Evolutionary conservation across 2,797 vertebrate genomes (phyloP).

Genomic region (Novumbra hubbsi): DNA sequence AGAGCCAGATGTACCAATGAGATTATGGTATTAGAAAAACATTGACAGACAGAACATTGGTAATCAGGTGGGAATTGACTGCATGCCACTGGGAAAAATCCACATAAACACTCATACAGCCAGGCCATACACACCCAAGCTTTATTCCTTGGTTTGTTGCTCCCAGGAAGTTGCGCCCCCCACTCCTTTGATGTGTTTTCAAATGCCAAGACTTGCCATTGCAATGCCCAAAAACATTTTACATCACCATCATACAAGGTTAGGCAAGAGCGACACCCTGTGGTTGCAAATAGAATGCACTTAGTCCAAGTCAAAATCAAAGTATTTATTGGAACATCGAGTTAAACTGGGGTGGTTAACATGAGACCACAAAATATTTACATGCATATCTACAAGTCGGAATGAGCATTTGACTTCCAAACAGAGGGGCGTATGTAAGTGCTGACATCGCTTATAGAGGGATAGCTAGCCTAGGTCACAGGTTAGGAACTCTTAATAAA

Average conservation of each 20-base stretch:
- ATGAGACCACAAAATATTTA: slow-evolving; percentile 66
- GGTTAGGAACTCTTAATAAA: slow-evolving; percentile 2
- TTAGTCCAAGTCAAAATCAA: slow-evolving; percentile 23
- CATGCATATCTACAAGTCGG: slow-evolving; percentile 72
- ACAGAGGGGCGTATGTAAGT: slow-evolving; percentile 22
- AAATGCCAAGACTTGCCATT: not conserved
- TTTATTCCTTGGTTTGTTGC: no score
- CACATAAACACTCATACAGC: no score
- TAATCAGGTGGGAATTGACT: not conserved
- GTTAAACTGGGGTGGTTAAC: slow-evolving; percentile 47
- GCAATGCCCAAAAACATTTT: not conserved
- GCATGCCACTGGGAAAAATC: no score
- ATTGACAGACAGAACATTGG: not conserved
- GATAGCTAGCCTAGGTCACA: slow-evolving; percentile 13
- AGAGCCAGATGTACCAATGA: slow-evolving; percentile 6
- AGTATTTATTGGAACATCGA: slow-evolving; percentile 57
- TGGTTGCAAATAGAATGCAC: slow-evolving; percentile 18
- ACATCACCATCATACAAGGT: not conserved
- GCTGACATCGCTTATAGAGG: slow-evolving; percentile 25
- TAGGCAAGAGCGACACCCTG: slow-evolving; percentile 26
- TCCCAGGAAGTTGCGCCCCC: no score
- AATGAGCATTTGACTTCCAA: slow-evolving; percentile 33
- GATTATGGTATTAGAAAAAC: slow-evolving; percentile 46
- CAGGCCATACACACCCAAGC: no score
- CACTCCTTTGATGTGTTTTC: not conserved